Conservation (phyloP, 1,140 invertebrate species). For the Capitella teleta region DNA sequence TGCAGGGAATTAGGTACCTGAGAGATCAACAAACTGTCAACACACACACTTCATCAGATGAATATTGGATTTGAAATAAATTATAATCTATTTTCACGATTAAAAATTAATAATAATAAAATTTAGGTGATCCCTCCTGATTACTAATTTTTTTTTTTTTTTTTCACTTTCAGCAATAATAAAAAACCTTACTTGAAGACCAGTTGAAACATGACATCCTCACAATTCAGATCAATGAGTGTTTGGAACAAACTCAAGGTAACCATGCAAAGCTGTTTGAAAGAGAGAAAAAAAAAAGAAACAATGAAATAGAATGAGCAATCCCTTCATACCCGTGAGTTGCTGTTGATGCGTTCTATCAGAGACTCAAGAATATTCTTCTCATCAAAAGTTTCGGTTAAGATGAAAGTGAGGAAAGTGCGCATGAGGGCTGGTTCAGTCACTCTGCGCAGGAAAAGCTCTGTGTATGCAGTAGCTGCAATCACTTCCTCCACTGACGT, state of each 20-base stretch:
- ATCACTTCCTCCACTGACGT: slow-evolving; percentile 71
- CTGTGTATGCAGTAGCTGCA: slow-evolving; percentile 81
- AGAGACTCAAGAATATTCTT: slow-evolving; percentile 41
- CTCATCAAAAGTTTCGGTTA: slow-evolving; percentile 72
- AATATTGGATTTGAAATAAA: too few relatives aligned
- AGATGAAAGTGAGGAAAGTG: slow-evolving; percentile 61
- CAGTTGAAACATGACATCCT: slow-evolving; percentile 91
- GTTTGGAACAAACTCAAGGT: slow-evolving; percentile 83
- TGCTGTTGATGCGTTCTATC: slow-evolving; percentile 32
- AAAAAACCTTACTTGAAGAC: slow-evolving; percentile 61
- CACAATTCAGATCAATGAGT: slow-evolving; percentile 81
- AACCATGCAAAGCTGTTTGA: slow-evolving; percentile 69
- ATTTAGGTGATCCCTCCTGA: too few relatives aligned
- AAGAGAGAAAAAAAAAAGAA: slow-evolving; percentile 1
- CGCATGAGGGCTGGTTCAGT: slow-evolving; percentile 71
- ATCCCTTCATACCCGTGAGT: slow-evolving; percentile 29
- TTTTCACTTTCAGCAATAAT: too few relatives aligned
- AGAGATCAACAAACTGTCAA: slow-evolving; percentile 10
- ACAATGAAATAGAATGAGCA: background rate
- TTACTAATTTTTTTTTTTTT: too few relatives aligned
- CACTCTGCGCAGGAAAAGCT: slow-evolving; percentile 73
- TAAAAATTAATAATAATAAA: too few relatives aligned
- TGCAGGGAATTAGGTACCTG: slow-evolving; percentile 66
- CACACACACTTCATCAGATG: too few relatives aligned
- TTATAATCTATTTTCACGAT: too few relatives aligned